A percentile compares a stretch with the other conserved stretches of the same genome.
Evolutionary conservation across 1,140 invertebrate genomes (phyloP).

Genomic region (Ostrea edulis): DNA sequence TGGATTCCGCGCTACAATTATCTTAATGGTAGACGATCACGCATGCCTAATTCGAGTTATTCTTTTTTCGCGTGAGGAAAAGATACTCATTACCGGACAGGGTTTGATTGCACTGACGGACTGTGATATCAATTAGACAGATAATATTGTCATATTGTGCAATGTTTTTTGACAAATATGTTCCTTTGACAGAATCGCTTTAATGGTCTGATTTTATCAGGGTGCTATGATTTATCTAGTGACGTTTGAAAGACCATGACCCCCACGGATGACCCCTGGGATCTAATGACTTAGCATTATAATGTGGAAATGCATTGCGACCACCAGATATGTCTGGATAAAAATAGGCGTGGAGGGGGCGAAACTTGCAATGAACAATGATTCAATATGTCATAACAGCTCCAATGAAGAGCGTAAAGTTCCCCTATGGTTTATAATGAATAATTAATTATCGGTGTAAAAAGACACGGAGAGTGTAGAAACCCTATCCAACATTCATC

Average conservation of each 20-base stretch:
- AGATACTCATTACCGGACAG: slow-evolving; percentile 24
- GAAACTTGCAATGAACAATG: slow-evolving; percentile 1
- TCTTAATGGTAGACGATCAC: slow-evolving; percentile 22
- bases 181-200: slow-evolving; percentile 49
- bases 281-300: slow-evolving; percentile 26
- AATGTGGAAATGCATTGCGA: background rate
- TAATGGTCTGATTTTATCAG: slow-evolving; percentile 53
- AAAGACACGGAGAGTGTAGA: slow-evolving; percentile 6
- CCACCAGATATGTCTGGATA: slow-evolving; percentile 9
- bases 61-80: slow-evolving; percentile 40
- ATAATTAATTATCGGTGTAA: slow-evolving; percentile 22
- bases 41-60: slow-evolving; percentile 40
- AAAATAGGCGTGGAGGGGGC: slow-evolving; percentile 25
- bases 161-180: slow-evolving; percentile 44
- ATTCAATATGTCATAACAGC: background rate
- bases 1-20: slow-evolving; percentile 24
- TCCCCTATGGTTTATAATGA: background rate
- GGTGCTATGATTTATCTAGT: slow-evolving; percentile 51
- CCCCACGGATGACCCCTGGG: slow-evolving; percentile 21
- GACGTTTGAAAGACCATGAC: slow-evolving; percentile 36
- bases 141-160: slow-evolving; percentile 47
- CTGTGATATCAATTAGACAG: slow-evolving; percentile 44
- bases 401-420: background rate
- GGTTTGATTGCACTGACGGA: slow-evolving; percentile 16
- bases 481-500: background rate